Conservation (phyloP, 1,140 invertebrate genomes). For the Drosophila tani region DNA sequence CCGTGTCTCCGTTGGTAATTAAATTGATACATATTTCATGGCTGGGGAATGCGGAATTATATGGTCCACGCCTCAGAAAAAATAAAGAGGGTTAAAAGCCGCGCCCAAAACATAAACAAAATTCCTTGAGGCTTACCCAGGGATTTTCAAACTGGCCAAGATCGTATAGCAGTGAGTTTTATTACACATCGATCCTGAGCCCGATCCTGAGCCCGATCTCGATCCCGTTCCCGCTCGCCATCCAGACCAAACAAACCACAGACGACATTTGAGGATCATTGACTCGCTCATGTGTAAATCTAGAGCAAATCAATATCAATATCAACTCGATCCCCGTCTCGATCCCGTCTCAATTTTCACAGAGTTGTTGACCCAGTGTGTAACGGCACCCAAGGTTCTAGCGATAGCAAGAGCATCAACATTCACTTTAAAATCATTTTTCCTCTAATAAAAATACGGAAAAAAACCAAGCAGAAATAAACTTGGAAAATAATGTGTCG, state of each 20-base stretch:
- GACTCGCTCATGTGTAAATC: constrained; percentile 60
- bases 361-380: constrained; percentile 64
- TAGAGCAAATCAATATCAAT: constrained; percentile 74
- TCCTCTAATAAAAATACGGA: constrained; percentile 6
- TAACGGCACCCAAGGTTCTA: constrained; percentile 55
- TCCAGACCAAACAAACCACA: constrained; percentile 50
- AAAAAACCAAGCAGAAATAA: constrained; percentile 14
- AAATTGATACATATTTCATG: constrained; percentile 71
- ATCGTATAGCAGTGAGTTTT: constrained; percentile 28
- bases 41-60: constrained; percentile 49
- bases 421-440: constrained; percentile 22
- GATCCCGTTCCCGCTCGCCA: neutral
- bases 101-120: constrained; percentile 41
- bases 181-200: constrained; percentile 14
- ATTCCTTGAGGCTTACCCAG: constrained; percentile 44
- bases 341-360: constrained; percentile 41
- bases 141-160: constrained; percentile 7
- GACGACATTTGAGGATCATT: constrained; percentile 58
- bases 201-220: neutral
- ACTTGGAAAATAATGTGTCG: constrained; percentile 49
- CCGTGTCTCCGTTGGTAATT: constrained; percentile 48
- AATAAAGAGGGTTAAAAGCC: constrained; percentile 12
- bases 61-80: constrained; percentile 44
- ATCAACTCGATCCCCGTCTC: constrained; percentile 27
- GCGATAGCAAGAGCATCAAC: constrained; percentile 26